Evolutionary conservation across 2,888 invertebrate species (phyloP), one percentile per base, ranked within the genome.

Genomic region (Minunthozetes semirufus): DNA sequence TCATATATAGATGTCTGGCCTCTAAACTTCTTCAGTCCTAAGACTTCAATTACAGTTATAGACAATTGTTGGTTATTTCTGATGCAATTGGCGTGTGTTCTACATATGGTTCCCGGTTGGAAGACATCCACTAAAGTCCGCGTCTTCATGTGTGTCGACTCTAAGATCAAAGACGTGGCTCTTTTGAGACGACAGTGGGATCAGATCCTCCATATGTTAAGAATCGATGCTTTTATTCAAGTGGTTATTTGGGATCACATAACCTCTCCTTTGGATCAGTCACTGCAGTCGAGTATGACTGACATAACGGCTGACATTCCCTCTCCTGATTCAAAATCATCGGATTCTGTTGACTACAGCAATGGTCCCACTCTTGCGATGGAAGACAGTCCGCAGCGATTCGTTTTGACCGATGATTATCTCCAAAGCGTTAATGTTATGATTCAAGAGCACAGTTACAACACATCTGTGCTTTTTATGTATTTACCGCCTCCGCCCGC

Each of bases 1-100:
- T 77, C 88, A 79, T 93, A 90, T 84, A 94, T 99, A 76, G 99
- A 99, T 84, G 95, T 99, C 5, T 99, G 98, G 98, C 93, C 98
- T 0, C 90, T 96, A 1, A 96, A 98, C 82, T 89, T 95, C 79
- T 88, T 96, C 88, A 80, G 93, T 89, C 77, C 88, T 85, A 76
- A 88, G 88, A 82, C 89, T 86, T 95, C 95, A 84, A 93, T 94
- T 79, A 93, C 92, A 78, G 92, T 93, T 3, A 89, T 94, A 83
- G 79, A 79, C 66, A 79, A 79, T 68, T 78, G 78, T 72, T 79
- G 79, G 15, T 85, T 98, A 77, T 99, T 99, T 85, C 91, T 97
- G 87, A 89, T 99, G 83, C 99, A 99, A 82, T 84, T 99, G 78
- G 94, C 97, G 0, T 97, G 97, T 79, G 96, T 99, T 73, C 89